Evolutionary conservation across 1,140 invertebrate genomes (phyloP), one percentile per base, ranked within the genome.

Genomic region (Teleopsis dalmanni): DNA sequence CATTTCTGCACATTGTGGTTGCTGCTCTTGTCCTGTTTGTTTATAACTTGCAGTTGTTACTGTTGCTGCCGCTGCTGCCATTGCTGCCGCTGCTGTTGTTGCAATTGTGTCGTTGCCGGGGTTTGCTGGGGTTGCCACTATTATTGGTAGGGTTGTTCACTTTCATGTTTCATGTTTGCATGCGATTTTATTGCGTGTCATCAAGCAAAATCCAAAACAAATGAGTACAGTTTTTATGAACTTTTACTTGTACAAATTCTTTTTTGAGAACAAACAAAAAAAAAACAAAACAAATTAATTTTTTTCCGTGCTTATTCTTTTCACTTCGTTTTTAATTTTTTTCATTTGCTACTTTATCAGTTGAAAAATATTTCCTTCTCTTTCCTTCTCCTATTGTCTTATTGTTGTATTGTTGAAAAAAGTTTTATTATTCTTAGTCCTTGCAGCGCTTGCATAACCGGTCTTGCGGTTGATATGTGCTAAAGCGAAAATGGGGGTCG

Each of bases 111-210:
- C 10, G 26, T 8, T 21, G 35, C 14, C n/a, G 10, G 41, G 14
- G 26, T 18, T 14, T 27, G 27, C 41, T 31, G n/a, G n/a, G n/a
- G n/a, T n/a, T n/a, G n/a, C n/a, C n/a, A n/a, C n/a, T n/a, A n/a
- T n/a, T n/a, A n/a, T n/a, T n/a, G n/a, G n/a, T n/a, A n/a, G n/a
- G n/a, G n/a, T n/a, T n/a, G n/a, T n/a, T n/a, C n/a, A n/a, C 41
- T 46, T 26, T 46, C 44, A 46, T 46, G n/a, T 46, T 46, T 46
- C 44, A 46, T 46, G 44, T 46, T 46, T 25, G 33, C 44, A 46
- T 46, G 44, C 44, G 44, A 46, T 46, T 46, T 46, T 46, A 46
- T 46, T 46, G 44, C 44, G 31, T 46, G 44, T 46, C 44, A 46
- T 31, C 44, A 46, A 31, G 33, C 44, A 34, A 26, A 42, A 42